Conservation (phyloP, 2,888 invertebrate species). For the Phortica magna region DNA sequence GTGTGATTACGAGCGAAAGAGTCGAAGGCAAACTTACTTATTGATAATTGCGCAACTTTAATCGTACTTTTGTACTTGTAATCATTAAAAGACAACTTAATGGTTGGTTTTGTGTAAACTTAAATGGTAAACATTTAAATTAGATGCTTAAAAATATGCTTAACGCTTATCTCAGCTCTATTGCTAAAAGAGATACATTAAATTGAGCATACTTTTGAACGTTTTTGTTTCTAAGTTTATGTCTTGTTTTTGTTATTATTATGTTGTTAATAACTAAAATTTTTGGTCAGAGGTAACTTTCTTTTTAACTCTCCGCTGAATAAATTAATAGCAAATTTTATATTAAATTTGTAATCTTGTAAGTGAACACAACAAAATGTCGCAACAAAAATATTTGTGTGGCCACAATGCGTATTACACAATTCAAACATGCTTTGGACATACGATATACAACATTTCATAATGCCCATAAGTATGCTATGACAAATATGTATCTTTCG, state of each 20-base stretch:
- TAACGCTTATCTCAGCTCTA: too few species aligned
- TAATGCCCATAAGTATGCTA: slow-evolving; percentile 39
- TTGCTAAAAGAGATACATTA: too few species aligned
- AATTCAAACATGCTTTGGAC: not conserved
- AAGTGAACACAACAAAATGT: not conserved
- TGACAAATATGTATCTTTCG: not conserved
- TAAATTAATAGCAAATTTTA: too few species aligned
- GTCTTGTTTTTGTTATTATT: too few species aligned
- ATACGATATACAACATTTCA: not conserved
- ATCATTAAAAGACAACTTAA: slow-evolving; percentile 20
- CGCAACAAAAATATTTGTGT: slow-evolving; percentile 10
- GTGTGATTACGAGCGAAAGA: not conserved
- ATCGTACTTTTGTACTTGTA: slow-evolving; percentile 44
- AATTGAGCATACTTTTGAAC: too few species aligned
- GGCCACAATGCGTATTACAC: slow-evolving; percentile 3
- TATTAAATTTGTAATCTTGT: not conserved
- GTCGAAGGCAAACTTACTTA: not conserved
- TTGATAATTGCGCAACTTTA: slow-evolving; percentile 27
- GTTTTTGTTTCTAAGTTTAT: too few species aligned
- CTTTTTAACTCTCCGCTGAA: too few species aligned
- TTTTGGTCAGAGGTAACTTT: too few species aligned
- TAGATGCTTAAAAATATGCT: too few species aligned
- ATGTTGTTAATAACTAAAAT: too few species aligned
- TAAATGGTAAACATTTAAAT: too few species aligned
- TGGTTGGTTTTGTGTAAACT: too few species aligned